Base-by-base conservation (phyloP, 1,140 invertebrate species). In the Achatina immaculata region DNA sequence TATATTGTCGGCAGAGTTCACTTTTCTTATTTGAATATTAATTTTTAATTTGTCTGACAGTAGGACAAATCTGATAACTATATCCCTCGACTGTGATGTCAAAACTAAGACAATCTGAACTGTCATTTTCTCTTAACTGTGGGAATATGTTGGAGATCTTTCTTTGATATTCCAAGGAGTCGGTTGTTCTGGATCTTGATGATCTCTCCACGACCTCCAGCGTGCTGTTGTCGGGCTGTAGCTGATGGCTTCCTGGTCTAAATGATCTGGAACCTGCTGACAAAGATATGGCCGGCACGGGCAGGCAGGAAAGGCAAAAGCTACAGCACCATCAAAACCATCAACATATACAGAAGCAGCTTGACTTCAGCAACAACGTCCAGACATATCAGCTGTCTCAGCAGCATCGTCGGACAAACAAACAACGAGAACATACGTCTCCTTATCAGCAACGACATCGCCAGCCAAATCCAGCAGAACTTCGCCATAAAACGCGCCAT, bases 221-320 rank as follows among this genome's bases (percentile, higher is more conserved):
- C 9, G 72, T 74, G 19, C 36, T 71, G 7, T 2, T 38, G 21
- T 38, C 68, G n/a, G 45, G 9, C 40, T 55, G 28, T 78, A 40
- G 42, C 74, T 40, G n/a, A 76, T 58, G 45, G 31, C 74, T n/a
- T 28, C 9, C 28, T 36, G 43, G 58, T n/a, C 75, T 78, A 40
- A 73, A 73, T 73, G 71, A 73, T 73, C 71, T 73, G 71, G 40
- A 16, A 73, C 21, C 34, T 40, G 71, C 24, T 73, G 28, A 42
- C 19, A n/a, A 45, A 68, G 69, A 31, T 66, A 78, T 66, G 76
- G 65, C 58, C 58, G 58, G 38, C 58, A 3, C 11, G 38, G 28
- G 34, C 42, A 68, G 38, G 34, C 28, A 36, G 74, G 38, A 3
- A 77, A n/a, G 16, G 74, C 43, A 62, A 55, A 66, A 78, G 24